Percentiles rank a stretch among this genome's conserved stretches.
Conservation (phyloP, 2,797 vertebrate genomes). For the Sus cebifrons region DNA sequence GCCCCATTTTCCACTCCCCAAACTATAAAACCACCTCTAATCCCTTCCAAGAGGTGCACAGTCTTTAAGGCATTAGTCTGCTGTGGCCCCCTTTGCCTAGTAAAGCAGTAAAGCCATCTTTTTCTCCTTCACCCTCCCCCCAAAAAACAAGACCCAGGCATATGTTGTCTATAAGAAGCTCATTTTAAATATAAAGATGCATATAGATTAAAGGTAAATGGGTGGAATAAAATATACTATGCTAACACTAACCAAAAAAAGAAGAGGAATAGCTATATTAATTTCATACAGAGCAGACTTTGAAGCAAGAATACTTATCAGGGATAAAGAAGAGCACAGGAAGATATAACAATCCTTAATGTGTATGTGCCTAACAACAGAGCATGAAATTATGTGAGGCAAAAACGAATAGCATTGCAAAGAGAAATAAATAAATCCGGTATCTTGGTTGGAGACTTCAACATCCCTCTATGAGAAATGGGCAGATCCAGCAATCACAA, state of each 20-base stretch:
- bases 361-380: not conserved
- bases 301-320: not conserved
- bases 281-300: constrained; percentile 19
- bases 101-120: too few relatives aligned
- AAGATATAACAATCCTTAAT: not conserved
- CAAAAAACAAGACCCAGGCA: not conserved
- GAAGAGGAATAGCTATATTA: not conserved
- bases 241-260: not conserved
- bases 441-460: not conserved
- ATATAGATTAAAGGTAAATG: constrained; percentile 9
- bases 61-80: too few relatives aligned
- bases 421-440: constrained; percentile 34
- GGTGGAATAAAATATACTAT: not conserved
- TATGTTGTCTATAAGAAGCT: not conserved
- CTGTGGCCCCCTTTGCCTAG: too few relatives aligned
- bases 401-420: constrained; percentile 19
- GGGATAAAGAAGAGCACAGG: not conserved
- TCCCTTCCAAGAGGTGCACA: too few relatives aligned
- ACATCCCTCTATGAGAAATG: not conserved
- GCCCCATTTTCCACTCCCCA: too few relatives aligned
- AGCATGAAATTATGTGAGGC: not conserved
- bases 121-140: too few relatives aligned
- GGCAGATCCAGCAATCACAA: not conserved
- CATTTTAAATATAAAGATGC: constrained; percentile 9
- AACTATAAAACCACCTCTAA: too few relatives aligned